These are phyloP conservation scores for Halcyon badia DNA, from an alignment of 2,797 vertebrate species.

Conservation along the genomic window DNA sequence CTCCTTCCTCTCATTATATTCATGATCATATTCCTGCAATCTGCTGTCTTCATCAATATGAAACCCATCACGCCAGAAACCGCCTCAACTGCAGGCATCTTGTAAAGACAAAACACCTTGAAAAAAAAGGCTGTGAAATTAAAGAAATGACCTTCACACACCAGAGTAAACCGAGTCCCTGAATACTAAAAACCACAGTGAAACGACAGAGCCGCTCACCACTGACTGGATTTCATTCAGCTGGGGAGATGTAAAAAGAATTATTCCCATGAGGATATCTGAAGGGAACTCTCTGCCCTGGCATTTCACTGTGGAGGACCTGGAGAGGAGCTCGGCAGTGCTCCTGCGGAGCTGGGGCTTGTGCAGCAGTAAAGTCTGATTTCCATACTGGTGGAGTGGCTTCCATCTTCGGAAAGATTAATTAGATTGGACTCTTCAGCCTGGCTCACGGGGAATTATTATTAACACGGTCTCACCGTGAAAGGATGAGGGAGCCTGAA, in stretches of 20 bases:
- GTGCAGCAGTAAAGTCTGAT: neutral
- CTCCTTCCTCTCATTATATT: neutral
- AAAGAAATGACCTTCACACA: neutral
- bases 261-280: neutral
- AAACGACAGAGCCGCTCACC: neutral
- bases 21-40: constrained; percentile 9
- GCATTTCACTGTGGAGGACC: neutral
- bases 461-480: neutral
- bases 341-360: neutral
- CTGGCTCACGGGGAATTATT: neutral
- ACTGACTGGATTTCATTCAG: neutral
- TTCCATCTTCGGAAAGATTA: neutral
- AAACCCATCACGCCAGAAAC: neutral
- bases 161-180: neutral
- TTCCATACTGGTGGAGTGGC: neutral
- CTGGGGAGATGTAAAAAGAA: neutral
- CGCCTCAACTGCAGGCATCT: neutral
- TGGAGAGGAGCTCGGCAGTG: neutral
- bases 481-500: neutral
- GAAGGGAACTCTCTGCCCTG: neutral
- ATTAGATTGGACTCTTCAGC: constrained; percentile 12
- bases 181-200: neutral
- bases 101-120: neutral
- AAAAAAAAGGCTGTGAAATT: neutral
- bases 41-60: constrained; percentile 40